Conservation (phyloP, 2,888 invertebrate genomes). For the Flexamia atlantica region DNA sequence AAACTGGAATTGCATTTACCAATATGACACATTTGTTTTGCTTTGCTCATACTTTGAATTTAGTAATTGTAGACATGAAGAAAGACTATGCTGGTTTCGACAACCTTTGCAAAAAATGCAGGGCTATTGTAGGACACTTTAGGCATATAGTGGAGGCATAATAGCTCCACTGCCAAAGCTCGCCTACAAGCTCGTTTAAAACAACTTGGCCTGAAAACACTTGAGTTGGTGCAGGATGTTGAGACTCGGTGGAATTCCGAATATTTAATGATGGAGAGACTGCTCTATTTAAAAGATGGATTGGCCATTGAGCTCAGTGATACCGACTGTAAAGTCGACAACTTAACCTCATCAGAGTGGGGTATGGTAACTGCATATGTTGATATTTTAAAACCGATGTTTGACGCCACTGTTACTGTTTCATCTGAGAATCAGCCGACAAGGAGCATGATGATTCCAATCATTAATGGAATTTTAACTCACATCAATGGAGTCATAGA, state of each 20-base stretch:
- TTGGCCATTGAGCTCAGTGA: constrained; percentile 1
- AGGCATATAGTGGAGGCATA: not conserved
- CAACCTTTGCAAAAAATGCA: constrained; percentile 13
- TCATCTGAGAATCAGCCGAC: constrained; percentile 6
- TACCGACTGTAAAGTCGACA: constrained; percentile 1
- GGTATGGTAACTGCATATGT: constrained; percentile 21
- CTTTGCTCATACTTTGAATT: constrained; percentile 14
- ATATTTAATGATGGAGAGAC: constrained; percentile 28
- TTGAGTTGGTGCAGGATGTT: too few relatives aligned
- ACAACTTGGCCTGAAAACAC: constrained; percentile 7
- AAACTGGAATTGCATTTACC: not conserved
- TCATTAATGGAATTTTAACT: not conserved
- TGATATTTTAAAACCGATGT: not conserved
- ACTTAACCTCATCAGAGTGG: not conserved
- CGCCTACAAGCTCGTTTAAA: not conserved
- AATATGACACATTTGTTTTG: constrained; percentile 12
- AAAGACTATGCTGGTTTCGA: constrained; percentile 5
- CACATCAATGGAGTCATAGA: not conserved
- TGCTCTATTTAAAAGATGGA: not conserved
- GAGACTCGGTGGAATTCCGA: constrained; percentile 10
- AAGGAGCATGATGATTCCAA: constrained; percentile 13
- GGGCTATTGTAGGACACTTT: constrained; percentile 18
- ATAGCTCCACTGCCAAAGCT: too few relatives aligned
- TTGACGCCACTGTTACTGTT: constrained; percentile 1
- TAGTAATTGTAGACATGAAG: not conserved